phyloP scores from a whole-genome alignment of 2,113 vertebrate species.

The Bos javanicus region DNA sequence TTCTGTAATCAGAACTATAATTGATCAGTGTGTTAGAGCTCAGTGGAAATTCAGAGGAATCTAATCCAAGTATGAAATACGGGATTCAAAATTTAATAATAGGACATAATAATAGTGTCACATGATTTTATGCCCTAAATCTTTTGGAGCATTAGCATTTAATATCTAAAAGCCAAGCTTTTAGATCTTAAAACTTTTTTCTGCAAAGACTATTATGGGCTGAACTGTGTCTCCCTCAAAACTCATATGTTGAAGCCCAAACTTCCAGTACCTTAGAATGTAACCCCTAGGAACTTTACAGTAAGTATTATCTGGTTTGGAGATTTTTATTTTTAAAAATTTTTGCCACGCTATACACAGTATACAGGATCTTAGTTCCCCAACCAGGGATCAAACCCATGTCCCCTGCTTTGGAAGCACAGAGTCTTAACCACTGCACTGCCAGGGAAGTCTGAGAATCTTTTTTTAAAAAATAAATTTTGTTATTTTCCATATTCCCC shows the following conservation, averaged over 20 bases:
- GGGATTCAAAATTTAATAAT: constrained; percentile 9
- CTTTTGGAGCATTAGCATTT: background rate
- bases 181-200: background rate
- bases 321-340: background rate
- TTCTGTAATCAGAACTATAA: background rate
- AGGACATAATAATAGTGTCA: background rate
- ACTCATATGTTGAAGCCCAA: background rate
- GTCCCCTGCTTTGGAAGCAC: background rate
- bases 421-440: background rate
- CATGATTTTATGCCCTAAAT: background rate
- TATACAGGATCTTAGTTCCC: background rate
- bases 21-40: background rate
- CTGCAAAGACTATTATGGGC: background rate
- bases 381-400: background rate
- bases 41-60: background rate
- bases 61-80: background rate
- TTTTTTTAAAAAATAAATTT: background rate
- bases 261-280: background rate
- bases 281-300: background rate
- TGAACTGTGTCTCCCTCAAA: background rate
- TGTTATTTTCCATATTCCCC: background rate
- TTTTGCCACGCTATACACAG: background rate
- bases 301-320: background rate
- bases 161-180: background rate
- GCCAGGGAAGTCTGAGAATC: background rate